A percentile compares a stretch with the other conserved stretches of the same genome.
phyloP scores from a whole-genome alignment of 1,140 invertebrate species.

The Alviniconcha marisindica region DNA sequence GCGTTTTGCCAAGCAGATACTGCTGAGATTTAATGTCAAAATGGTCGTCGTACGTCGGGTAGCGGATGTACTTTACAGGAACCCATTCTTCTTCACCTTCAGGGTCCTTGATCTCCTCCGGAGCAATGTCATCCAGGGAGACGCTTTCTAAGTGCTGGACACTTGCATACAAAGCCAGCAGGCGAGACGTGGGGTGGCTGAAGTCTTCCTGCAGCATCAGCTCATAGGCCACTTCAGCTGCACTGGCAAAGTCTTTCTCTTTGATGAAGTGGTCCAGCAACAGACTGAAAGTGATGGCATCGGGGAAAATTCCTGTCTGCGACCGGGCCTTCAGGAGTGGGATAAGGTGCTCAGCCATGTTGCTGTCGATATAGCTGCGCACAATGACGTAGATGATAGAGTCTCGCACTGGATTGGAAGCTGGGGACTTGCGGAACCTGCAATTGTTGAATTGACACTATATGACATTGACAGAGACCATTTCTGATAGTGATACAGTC shows the following conservation, averaged over 20 bases:
- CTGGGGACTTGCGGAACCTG: constrained; percentile 83
- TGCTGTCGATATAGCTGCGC: constrained; percentile 81
- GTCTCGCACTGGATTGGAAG: constrained; percentile 83
- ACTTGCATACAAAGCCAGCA: constrained; percentile 76
- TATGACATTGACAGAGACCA: too few relatives aligned
- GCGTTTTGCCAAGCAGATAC: constrained; percentile 66
- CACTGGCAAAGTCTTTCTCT: constrained; percentile 82
- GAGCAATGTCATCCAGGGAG: constrained; percentile 38
- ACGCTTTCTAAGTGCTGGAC: constrained; percentile 45
- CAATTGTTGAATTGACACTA: too few relatives aligned
- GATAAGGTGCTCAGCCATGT: constrained; percentile 81
- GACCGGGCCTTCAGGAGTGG: constrained; percentile 85
- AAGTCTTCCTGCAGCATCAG: constrained; percentile 94
- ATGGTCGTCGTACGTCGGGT: constrained; percentile 69
- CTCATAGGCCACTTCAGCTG: constrained; percentile 85
- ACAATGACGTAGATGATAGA: constrained; percentile 90
- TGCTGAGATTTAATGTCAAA: constrained; percentile 68
- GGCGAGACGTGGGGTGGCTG: constrained; percentile 83
- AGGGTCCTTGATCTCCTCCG: constrained; percentile 37
- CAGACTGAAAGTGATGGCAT: constrained; percentile 86
- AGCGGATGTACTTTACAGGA: constrained; percentile 55
- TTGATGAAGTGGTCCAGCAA: constrained; percentile 89
- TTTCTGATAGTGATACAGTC: too few relatives aligned
- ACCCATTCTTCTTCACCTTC: constrained; percentile 58
- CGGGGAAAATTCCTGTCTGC: constrained; percentile 93